Conservation (phyloP, 2,888 invertebrate genomes). For the Lithophane socia region DNA sequence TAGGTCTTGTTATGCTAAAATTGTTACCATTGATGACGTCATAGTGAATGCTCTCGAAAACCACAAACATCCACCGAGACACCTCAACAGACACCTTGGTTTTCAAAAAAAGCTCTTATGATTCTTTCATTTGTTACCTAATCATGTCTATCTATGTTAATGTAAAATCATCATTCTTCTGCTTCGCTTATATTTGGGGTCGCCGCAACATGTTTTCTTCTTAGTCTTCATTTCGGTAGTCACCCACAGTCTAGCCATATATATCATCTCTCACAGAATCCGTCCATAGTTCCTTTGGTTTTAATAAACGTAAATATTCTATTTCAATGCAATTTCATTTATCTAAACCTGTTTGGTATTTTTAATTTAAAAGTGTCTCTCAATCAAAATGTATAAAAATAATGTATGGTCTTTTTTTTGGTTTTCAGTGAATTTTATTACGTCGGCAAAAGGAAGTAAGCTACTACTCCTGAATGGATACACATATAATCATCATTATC, state of each 20-base stretch:
- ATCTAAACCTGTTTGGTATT: not conserved
- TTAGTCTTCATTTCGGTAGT: no score
- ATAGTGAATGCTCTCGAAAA: slow-evolving; percentile 34
- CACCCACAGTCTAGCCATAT: not conserved
- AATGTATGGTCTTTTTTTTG: not conserved
- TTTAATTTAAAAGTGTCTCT: no score
- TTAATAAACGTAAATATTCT: not conserved
- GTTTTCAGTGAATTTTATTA: not conserved
- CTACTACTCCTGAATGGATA: slow-evolving; percentile 67
- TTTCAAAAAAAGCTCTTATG: not conserved
- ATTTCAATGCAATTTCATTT: not conserved
- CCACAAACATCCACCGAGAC: slow-evolving; percentile 53
- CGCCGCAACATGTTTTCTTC: not conserved
- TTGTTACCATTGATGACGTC: slow-evolving; percentile 67
- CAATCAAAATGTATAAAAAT: not conserved
- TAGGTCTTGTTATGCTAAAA: slow-evolving; percentile 70
- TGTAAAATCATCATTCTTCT: not conserved
- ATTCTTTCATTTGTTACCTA: not conserved
- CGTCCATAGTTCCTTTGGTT: not conserved
- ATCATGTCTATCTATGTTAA: no score
- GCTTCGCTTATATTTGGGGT: not conserved
- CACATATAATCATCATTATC: slow-evolving; percentile 63
- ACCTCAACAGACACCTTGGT: not conserved
- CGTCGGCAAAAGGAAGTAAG: slow-evolving; percentile 58
- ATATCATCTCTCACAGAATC: no score